A percentile compares a stretch with the other conserved stretches of the same genome.
phyloP scores from a whole-genome alignment of 1,140 invertebrate genomes.

The Eulimnadia texana region DNA sequence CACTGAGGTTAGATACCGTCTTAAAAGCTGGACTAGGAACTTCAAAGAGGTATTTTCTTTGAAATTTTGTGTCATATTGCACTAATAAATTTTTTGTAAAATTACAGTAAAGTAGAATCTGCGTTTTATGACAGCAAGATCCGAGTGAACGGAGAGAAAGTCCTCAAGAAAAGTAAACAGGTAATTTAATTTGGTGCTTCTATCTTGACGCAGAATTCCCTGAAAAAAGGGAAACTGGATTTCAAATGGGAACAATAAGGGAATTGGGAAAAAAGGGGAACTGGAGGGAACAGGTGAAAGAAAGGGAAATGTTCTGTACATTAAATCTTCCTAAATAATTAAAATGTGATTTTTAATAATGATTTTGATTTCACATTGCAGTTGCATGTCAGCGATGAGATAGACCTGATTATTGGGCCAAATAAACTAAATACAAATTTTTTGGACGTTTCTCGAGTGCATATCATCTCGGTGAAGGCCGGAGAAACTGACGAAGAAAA shows the following conservation, averaged over 20 bases:
- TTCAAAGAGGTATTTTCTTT: slow-evolving; percentile 37
- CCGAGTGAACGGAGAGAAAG: slow-evolving; percentile 46
- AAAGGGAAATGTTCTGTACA: too few relatives aligned
- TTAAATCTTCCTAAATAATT: too few relatives aligned
- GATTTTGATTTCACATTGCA: slow-evolving; percentile 26
- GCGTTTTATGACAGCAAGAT: slow-evolving; percentile 46
- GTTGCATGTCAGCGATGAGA: slow-evolving; percentile 41
- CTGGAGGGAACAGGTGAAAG: too few relatives aligned
- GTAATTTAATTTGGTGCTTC: slow-evolving; percentile 28
- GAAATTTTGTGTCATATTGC: background rate
- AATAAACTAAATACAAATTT: slow-evolving; percentile 42
- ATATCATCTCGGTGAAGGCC: slow-evolving; percentile 32
- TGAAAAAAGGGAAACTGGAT: slow-evolving; percentile 8
- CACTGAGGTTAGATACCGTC: slow-evolving; percentile 45
- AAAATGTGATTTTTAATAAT: too few relatives aligned
- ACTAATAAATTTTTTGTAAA: background rate
- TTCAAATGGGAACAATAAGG: too few relatives aligned
- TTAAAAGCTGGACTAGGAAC: slow-evolving; percentile 47
- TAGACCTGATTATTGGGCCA: slow-evolving; percentile 43
- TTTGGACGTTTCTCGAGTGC: slow-evolving; percentile 41
- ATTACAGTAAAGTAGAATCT: slow-evolving; percentile 14
- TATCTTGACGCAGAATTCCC: background rate
- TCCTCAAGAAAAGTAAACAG: slow-evolving; percentile 42
- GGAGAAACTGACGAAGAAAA: slow-evolving; percentile 24
- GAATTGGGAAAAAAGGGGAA: too few relatives aligned